phyloP scores from a whole-genome alignment of 2,113 vertebrate species.

The Hiodon tergisus region DNA sequence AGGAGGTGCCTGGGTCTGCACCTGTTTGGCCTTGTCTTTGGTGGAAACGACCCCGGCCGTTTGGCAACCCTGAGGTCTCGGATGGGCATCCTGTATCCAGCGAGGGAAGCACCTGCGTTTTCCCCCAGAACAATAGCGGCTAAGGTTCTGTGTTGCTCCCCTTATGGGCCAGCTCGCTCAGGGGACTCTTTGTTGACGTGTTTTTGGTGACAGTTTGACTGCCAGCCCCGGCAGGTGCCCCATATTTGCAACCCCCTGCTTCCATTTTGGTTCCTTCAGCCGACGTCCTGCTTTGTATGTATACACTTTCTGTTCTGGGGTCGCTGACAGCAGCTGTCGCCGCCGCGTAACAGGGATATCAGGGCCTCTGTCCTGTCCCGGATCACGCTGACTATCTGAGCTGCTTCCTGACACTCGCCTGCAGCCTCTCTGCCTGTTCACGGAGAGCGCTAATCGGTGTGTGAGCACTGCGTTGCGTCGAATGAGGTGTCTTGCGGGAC shows the following conservation, averaged over 20 bases:
- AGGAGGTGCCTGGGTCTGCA: not conserved
- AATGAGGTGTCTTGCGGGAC: not conserved
- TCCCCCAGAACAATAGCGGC: slow-evolving; percentile 43
- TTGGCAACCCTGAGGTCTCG: slow-evolving; percentile 3
- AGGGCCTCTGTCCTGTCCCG: not conserved
- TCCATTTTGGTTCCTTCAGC: slow-evolving; percentile 31
- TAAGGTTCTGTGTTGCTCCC: slow-evolving; percentile 16
- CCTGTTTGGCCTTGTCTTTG: not conserved
- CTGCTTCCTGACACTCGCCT: not conserved
- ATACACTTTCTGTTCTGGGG: slow-evolving; percentile 32
- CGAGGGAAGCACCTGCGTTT: slow-evolving; percentile 51
- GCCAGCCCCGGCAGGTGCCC: slow-evolving; percentile 16
- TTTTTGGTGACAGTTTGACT: no score
- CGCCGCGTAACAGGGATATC: slow-evolving; percentile 10
- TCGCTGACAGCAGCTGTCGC: slow-evolving; percentile 12
- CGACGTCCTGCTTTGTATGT: slow-evolving; percentile 20
- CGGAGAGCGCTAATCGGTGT: not conserved
- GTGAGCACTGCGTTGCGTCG: not conserved
- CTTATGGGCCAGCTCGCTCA: slow-evolving; percentile 18
- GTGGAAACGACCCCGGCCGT: not conserved
- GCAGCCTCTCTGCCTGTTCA: not conserved
- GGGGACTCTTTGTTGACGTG: not conserved
- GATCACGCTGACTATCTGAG: not conserved
- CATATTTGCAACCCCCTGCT: slow-evolving; percentile 20
- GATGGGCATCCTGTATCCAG: not conserved